Evolutionary conservation across 1,140 invertebrate genomes (phyloP).

Genomic region (Glossosoma conforme): DNA sequence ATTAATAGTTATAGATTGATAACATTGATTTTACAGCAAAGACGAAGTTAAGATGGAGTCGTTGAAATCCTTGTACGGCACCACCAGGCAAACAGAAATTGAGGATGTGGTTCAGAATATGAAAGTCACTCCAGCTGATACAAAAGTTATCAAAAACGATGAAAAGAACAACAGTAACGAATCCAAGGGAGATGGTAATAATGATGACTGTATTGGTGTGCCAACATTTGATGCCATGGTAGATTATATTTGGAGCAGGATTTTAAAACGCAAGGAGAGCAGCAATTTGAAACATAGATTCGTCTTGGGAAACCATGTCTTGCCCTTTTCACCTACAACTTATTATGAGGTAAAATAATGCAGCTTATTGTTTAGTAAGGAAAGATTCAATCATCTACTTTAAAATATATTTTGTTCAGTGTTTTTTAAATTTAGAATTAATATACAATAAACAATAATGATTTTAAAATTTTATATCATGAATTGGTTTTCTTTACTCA

Average conservation of each 20-base stretch:
- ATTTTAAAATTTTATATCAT: too few relatives aligned
- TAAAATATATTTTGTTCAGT: too few relatives aligned
- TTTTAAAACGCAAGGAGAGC: conserved; percentile 53
- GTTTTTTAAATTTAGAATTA: too few relatives aligned
- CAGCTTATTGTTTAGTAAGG: conserved; percentile 5
- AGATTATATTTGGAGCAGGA: conserved; percentile 59
- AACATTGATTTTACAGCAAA: conserved; percentile 51
- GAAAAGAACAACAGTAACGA: conserved; percentile 17
- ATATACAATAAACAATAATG: too few relatives aligned
- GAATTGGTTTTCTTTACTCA: background rate
- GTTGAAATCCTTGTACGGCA: conserved; percentile 62
- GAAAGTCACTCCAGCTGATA: conserved; percentile 29
- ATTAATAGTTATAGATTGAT: background rate
- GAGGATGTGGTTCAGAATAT: conserved; percentile 47
- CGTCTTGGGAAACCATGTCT: conserved; percentile 57
- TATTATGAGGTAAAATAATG: conserved; percentile 56
- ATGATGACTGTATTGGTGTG: conserved; percentile 35
- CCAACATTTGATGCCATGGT: conserved; percentile 61
- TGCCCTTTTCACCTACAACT: conserved; percentile 61
- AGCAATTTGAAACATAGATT: conserved; percentile 53
- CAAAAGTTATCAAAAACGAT: conserved; percentile 3
- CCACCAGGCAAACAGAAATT: conserved; percentile 50
- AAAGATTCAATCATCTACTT: background rate
- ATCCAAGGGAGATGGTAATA: conserved; percentile 34
- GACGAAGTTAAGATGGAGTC: conserved; percentile 73